Percentiles rank a stretch among this genome's conserved stretches.
Evolutionary conservation across 92 coral and sea anemone genomes (phyloP).

Genomic region (Palythoa grandiflora): DNA sequence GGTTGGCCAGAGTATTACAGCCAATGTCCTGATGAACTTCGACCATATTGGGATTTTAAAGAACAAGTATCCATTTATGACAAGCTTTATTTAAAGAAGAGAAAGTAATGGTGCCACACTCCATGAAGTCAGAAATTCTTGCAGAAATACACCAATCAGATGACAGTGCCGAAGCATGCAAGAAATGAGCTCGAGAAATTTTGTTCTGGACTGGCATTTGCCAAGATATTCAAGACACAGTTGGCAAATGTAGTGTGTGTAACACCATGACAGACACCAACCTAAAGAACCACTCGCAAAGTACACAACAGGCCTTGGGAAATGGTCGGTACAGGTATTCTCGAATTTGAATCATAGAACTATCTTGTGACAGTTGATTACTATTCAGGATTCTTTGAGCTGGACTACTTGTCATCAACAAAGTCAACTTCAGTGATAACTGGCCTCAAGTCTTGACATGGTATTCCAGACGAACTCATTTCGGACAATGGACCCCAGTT

Average conservation of each 20-base stretch:
- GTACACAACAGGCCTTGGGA: constrained; percentile 29
- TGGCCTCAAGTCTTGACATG: constrained; percentile 12
- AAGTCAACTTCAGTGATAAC: constrained; percentile 7
- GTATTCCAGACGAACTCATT: constrained; percentile 5
- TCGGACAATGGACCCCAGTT: neutral
- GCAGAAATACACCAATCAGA: constrained; percentile 38
- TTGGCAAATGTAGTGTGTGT: constrained; percentile 31
- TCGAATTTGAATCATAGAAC: neutral
- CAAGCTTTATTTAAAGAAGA: constrained; percentile 40
- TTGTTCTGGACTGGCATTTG: constrained; percentile 29
- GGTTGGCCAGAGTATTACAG: constrained; percentile 42
- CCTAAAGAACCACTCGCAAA: constrained; percentile 32
- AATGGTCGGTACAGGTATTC: constrained; percentile 8
- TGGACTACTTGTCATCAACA: constrained; percentile 9
- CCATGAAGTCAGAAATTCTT: constrained; percentile 35
- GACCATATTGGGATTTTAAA: constrained; percentile 46
- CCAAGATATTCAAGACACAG: constrained; percentile 37
- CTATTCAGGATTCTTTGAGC: neutral
- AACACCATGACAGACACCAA: constrained; percentile 45
- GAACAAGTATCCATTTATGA: constrained; percentile 18
- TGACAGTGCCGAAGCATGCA: constrained; percentile 29
- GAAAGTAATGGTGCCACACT: constrained; percentile 23
- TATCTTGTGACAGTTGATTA: neutral
- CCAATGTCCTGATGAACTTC: constrained; percentile 12
- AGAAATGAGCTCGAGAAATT: constrained; percentile 41